phyloP scores from a whole-genome alignment of 1,140 invertebrate species.

The Aphidius ervi region DNA sequence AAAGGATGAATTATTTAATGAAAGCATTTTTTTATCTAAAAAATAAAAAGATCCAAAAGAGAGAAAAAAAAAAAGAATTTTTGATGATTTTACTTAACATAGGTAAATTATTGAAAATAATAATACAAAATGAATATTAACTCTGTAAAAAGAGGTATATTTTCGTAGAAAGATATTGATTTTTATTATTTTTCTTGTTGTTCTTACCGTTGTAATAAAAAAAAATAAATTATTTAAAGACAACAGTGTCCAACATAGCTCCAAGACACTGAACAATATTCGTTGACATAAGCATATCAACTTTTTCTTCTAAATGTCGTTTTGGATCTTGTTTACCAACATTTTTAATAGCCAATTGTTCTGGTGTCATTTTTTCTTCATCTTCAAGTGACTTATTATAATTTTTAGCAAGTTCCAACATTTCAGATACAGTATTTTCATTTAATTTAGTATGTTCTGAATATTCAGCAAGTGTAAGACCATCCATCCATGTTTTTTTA shows the following conservation, averaged over 20 bases:
- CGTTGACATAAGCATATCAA: constrained; percentile 93
- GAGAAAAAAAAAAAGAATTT: too few relatives aligned
- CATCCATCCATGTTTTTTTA: constrained; percentile 99
- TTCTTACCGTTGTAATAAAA: background rate
- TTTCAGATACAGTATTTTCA: constrained; percentile 90
- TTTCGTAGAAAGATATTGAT: constrained; percentile 3
- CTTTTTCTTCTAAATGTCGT: constrained; percentile 97
- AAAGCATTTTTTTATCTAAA: too few relatives aligned
- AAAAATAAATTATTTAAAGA: constrained; percentile 72
- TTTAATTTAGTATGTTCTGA: constrained; percentile 88
- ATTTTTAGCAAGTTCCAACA: constrained; percentile 96
- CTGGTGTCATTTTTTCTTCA: constrained; percentile 99
- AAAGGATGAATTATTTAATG: too few relatives aligned
- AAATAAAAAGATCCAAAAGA: too few relatives aligned
- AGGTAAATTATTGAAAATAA: too few relatives aligned
- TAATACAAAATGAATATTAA: too few relatives aligned
- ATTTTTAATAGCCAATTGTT: constrained; percentile 99
- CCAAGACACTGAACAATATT: constrained; percentile 99
- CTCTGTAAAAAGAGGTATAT: constrained; percentile 26
- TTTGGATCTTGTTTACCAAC: constrained; percentile 99
- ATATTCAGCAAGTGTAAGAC: constrained; percentile 91
- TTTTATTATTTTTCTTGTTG: constrained; percentile 12
- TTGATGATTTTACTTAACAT: too few relatives aligned
- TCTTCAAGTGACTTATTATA: constrained; percentile 99
- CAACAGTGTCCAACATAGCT: constrained; percentile 97